Percentiles rank a stretch among this genome's conserved stretches.
phyloP scores from a whole-genome alignment of 2,888 invertebrate genomes.

The Ormyrus nitidulus region DNA sequence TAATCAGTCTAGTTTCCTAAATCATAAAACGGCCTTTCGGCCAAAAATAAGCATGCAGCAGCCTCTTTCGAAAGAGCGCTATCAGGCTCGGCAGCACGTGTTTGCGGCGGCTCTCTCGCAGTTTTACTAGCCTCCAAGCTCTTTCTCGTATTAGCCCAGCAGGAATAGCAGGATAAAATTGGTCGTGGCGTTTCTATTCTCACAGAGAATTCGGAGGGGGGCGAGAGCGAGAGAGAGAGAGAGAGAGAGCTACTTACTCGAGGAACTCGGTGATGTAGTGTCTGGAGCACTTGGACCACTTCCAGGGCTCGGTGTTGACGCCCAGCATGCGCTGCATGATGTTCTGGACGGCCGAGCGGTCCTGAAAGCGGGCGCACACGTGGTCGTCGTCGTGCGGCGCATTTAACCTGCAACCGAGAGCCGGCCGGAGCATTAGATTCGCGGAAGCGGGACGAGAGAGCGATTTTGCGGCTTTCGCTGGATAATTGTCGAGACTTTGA shows the following conservation, averaged over 20 bases:
- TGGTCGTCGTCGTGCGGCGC: slow-evolving; percentile 91
- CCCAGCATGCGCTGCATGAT: slow-evolving; percentile 91
- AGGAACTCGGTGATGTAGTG: slow-evolving; percentile 86
- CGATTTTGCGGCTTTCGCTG: not conserved
- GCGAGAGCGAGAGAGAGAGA: not conserved
- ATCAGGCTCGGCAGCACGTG: too few species aligned
- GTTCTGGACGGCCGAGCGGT: slow-evolving; percentile 77
- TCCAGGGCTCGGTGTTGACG: slow-evolving; percentile 89
- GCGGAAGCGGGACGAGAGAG: not conserved
- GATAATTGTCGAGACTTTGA: slow-evolving; percentile 38
- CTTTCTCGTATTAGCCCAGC: not conserved
- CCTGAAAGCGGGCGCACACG: slow-evolving; percentile 80
- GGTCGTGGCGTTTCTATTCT: slow-evolving; percentile 36
- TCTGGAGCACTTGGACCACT: slow-evolving; percentile 90
- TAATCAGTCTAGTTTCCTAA: too few species aligned
- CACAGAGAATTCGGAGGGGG: not conserved
- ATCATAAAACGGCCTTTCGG: too few species aligned
- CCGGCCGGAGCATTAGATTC: slow-evolving; percentile 1
- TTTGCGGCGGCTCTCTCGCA: too few species aligned
- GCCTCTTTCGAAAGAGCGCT: too few species aligned
- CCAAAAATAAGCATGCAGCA: too few species aligned
- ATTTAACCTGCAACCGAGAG: slow-evolving; percentile 79
- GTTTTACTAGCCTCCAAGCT: too few species aligned
- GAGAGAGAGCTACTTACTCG: slow-evolving; percentile 80
- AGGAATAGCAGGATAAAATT: slow-evolving; percentile 20